Conservation (phyloP, 2,888 invertebrate species). For the Cataglyphis cursor region DNA sequence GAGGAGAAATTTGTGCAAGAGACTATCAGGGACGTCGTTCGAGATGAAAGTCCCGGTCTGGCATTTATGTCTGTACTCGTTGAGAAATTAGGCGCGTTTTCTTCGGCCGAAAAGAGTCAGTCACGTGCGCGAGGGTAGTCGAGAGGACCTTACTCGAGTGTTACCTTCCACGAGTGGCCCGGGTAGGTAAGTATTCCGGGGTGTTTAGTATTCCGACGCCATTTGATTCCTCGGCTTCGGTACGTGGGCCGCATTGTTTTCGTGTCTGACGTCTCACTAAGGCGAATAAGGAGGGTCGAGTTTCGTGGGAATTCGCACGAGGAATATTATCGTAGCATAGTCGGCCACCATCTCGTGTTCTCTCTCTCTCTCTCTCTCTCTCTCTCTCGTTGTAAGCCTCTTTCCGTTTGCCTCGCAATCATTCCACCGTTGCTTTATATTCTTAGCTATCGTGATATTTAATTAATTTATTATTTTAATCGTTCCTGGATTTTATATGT, state of each 20-base stretch:
- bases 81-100: conserved; percentile 31
- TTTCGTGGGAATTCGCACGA: conserved; percentile 74
- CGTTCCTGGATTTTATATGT: conserved; percentile 21
- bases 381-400: background rate
- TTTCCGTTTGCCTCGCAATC: background rate
- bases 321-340: conserved; percentile 71
- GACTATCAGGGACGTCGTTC: background rate
- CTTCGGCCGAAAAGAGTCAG: conserved; percentile 60
- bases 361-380: background rate
- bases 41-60: too few relatives aligned
- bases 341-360: conserved; percentile 8
- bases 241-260: conserved; percentile 81
- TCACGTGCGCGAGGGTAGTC: conserved; percentile 68
- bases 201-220: conserved; percentile 76
- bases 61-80: background rate
- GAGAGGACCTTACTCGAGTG: conserved; percentile 9
- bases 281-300: conserved; percentile 66
- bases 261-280: conserved; percentile 77
- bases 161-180: background rate
- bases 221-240: conserved; percentile 78
- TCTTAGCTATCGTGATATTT: conserved; percentile 1
- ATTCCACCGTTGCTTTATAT: conserved; percentile 18
- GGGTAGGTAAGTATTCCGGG: conserved; percentile 69
- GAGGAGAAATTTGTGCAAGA: background rate
- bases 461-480: conserved; percentile 31